Evolutionary conservation across 2,888 invertebrate genomes (phyloP).

Genomic region (Agrochola lychnidis): DNA sequence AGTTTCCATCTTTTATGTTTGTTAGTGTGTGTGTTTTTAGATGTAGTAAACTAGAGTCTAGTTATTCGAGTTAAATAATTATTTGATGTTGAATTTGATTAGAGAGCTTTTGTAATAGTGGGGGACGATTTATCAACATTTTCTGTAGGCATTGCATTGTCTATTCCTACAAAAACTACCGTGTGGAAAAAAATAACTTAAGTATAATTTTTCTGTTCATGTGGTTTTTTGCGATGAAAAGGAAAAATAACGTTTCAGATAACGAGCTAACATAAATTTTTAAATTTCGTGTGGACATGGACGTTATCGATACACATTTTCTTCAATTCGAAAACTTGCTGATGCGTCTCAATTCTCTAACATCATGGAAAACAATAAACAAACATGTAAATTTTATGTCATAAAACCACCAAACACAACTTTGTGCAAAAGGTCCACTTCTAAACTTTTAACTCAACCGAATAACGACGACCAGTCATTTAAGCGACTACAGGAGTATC

Average conservation of each 20-base stretch:
- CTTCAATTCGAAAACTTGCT: conserved; percentile 1
- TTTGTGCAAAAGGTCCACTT: conserved; percentile 22
- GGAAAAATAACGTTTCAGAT: background rate
- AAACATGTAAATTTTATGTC: background rate
- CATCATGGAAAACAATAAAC: conserved; percentile 44
- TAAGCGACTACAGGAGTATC: background rate
- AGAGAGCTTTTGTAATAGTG: background rate
- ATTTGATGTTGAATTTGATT: background rate
- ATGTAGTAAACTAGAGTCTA: background rate
- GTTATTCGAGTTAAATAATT: background rate
- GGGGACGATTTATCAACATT: background rate
- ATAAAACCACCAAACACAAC: background rate
- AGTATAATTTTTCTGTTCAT: background rate
- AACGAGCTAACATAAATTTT: background rate
- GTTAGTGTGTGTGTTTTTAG: background rate
- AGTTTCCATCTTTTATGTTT: conserved; percentile 54
- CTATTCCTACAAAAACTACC: background rate
- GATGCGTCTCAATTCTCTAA: conserved; percentile 21
- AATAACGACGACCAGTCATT: no score
- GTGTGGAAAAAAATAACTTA: background rate
- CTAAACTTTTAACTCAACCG: no score
- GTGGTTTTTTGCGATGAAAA: background rate
- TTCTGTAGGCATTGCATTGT: background rate
- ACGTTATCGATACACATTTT: conserved; percentile 17
- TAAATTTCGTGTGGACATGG: conserved; percentile 2